Evolutionary conservation across 2,113 vertebrate species (phyloP).

Genomic region (Alethe castanea): DNA sequence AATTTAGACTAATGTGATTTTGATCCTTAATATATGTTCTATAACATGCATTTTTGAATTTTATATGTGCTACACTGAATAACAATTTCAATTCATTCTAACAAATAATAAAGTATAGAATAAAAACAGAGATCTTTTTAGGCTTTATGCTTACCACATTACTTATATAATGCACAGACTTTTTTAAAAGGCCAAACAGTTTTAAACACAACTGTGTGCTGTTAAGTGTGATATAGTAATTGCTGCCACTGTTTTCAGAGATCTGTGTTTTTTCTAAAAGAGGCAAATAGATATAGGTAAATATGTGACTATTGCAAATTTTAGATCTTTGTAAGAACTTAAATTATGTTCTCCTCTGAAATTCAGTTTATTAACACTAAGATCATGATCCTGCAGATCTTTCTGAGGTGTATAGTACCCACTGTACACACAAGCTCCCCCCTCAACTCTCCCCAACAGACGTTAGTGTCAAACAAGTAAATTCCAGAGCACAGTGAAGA

Average conservation of each 20-base stretch:
- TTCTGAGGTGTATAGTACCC: background rate
- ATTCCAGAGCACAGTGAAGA: constrained; percentile 1
- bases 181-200: background rate
- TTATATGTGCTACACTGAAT: background rate
- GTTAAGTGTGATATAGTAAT: background rate
- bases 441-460: background rate
- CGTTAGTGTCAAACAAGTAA: background rate
- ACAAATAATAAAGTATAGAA: background rate
- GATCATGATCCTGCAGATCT: background rate
- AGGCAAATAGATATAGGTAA: background rate
- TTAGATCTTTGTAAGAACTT: background rate
- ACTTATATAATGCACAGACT: background rate
- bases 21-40: background rate
- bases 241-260: background rate
- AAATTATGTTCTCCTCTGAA: background rate
- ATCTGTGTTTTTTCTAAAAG: background rate
- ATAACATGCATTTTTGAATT: background rate
- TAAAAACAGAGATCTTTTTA: background rate
- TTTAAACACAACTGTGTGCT: background rate
- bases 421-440: background rate
- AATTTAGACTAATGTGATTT: background rate
- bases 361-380: background rate
- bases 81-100: background rate
- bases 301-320: background rate
- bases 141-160: background rate